Percentiles rank a stretch among this genome's conserved stretches.
Evolutionary conservation across 2,113 vertebrate genomes (phyloP).

Genomic region (Heterotilapia buettikoferi): DNA sequence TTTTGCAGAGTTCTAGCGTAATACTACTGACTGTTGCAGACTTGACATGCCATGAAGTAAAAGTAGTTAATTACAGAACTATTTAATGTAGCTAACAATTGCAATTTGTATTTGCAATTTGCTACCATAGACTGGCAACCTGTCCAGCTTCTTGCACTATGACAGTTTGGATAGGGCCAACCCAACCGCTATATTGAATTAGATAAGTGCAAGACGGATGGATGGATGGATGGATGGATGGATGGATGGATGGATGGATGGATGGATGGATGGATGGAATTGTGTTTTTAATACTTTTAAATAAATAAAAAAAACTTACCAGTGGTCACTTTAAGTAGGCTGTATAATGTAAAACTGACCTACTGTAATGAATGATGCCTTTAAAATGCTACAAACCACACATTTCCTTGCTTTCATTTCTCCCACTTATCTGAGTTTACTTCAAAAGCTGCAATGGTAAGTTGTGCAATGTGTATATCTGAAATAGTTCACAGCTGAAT

Average conservation of each 20-base stretch:
- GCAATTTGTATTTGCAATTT: background rate
- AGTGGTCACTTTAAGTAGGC: background rate
- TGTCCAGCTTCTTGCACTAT: background rate
- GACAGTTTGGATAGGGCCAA: background rate
- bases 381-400: background rate
- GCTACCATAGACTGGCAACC: background rate
- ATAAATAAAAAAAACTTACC: background rate
- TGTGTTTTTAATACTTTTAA: background rate
- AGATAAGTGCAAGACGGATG: background rate
- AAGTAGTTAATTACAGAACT: background rate
- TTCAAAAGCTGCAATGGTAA: background rate
- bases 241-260: background rate
- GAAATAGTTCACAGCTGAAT: constrained; percentile 15
- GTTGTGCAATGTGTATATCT: background rate
- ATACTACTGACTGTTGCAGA: background rate
- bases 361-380: background rate
- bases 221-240: no score
- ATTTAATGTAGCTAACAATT: background rate
- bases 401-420: background rate
- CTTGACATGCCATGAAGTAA: background rate
- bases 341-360: background rate
- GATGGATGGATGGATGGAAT: background rate
- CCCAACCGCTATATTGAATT: background rate
- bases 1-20: background rate
- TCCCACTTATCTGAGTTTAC: background rate